These are phyloP conservation scores for Mya arenaria DNA, from an alignment of 1,140 invertebrate species.

Conservation along the genomic window DNA sequence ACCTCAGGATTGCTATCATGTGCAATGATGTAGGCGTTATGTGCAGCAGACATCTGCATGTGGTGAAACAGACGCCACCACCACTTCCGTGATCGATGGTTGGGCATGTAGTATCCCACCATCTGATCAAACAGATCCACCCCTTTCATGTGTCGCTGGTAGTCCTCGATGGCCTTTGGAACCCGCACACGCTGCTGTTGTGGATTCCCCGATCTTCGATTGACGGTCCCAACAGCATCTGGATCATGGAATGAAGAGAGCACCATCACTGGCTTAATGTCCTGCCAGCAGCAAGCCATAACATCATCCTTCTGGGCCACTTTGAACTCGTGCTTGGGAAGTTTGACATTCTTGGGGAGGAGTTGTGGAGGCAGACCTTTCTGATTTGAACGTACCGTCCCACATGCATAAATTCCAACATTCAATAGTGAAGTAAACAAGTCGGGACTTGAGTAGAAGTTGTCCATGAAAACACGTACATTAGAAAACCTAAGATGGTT, in stretches of 20 bases:
- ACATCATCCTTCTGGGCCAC: neutral
- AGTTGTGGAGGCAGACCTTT: neutral
- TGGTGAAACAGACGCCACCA: neutral
- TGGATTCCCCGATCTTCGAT: neutral
- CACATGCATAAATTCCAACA: neutral
- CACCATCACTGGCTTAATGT: neutral
- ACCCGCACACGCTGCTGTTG: neutral
- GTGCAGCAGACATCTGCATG: neutral
- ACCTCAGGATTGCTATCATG: neutral
- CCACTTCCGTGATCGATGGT: slow-evolving; percentile 11
- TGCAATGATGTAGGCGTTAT: neutral
- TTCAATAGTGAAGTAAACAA: too few relatives aligned
- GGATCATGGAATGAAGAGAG: too few relatives aligned
- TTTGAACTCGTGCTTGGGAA: neutral
- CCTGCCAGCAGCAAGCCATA: neutral
- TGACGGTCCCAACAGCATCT: too few relatives aligned
- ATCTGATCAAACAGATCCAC: slow-evolving; percentile 24
- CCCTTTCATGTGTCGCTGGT: slow-evolving; percentile 15
- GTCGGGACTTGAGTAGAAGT: too few relatives aligned
- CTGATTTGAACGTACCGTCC: neutral
- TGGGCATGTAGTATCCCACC: slow-evolving; percentile 10
- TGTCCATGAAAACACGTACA: too few relatives aligned
- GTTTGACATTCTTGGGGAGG: neutral
- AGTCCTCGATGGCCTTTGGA: too few relatives aligned
- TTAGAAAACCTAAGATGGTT: neutral